A percentile compares a stretch with the other conserved stretches of the same genome.
Evolutionary conservation across 2,113 vertebrate species (phyloP).

Genomic region (Eonycteris spelaea): DNA sequence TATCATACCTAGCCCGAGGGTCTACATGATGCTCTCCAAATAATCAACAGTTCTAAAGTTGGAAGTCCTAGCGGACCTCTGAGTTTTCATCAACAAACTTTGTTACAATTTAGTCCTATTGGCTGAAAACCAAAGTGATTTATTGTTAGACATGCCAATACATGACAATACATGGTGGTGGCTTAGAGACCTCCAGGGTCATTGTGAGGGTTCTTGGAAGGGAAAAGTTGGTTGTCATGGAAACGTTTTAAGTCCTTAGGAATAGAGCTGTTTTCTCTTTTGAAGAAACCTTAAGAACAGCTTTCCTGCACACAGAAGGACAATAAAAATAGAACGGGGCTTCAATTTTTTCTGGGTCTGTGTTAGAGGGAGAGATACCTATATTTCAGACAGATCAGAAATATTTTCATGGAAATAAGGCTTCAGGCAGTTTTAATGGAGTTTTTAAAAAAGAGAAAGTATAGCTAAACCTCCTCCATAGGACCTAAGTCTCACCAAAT

Average conservation of each 20-base stretch:
- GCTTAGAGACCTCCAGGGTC: not conserved
- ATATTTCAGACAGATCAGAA: not conserved
- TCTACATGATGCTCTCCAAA: not conserved
- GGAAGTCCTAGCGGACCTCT: not conserved
- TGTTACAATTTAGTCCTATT: constrained; percentile 2
- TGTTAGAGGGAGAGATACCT: not conserved
- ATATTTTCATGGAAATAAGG: not conserved
- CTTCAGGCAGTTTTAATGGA: not conserved
- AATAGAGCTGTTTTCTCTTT: not conserved
- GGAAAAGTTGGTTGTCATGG: constrained; percentile 27
- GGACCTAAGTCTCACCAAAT: not conserved
- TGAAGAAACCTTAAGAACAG: not conserved
- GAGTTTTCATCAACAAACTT: not conserved
- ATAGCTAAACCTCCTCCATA: not conserved
- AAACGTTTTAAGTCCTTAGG: constrained; percentile 26
- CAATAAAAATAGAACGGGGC: not conserved
- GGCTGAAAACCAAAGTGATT: not conserved
- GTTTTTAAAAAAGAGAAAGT: not conserved
- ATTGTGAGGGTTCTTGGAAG: not conserved
- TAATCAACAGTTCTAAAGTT: not conserved
- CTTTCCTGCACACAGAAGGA: not conserved
- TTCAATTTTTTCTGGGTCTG: not conserved
- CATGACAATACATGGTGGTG: not conserved
- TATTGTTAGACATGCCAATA: not conserved
- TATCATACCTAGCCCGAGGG: not conserved